Conservation (phyloP, 2,113 vertebrate species). For the Dunckerocampus dactyliophorus region DNA sequence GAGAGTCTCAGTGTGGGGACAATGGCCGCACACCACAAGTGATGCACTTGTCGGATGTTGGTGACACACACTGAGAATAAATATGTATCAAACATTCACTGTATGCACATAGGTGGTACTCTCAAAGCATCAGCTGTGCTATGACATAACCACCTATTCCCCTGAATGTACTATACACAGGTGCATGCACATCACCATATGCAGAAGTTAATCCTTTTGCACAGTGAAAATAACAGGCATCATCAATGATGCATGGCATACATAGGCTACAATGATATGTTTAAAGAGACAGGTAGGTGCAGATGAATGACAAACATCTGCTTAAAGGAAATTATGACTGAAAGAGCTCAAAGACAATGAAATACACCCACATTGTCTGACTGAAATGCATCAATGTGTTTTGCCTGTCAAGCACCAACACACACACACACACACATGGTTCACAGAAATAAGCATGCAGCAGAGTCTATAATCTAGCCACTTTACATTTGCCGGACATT, state of each 20-base stretch:
- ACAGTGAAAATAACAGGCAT: slow-evolving; percentile 28
- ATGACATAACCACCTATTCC: slow-evolving; percentile 33
- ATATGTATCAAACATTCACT: slow-evolving; percentile 12
- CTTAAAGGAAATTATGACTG: slow-evolving; percentile 56
- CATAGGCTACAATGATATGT: slow-evolving; percentile 2
- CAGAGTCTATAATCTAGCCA: slow-evolving; percentile 52
- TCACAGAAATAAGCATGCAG: slow-evolving; percentile 64
- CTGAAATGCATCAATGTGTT: slow-evolving; percentile 63
- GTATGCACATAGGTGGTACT: slow-evolving; percentile 30
- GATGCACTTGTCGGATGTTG: slow-evolving; percentile 44
- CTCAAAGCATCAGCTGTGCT: slow-evolving; percentile 32
- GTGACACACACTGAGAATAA: slow-evolving; percentile 22
- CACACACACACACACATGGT: slow-evolving; percentile 39
- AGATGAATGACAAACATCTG: slow-evolving; percentile 56
- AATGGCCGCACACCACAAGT: slow-evolving; percentile 33
- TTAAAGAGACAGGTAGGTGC: slow-evolving; percentile 22
- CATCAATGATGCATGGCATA: slow-evolving; percentile 11
- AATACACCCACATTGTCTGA: slow-evolving; percentile 70
- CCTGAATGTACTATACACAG: slow-evolving; percentile 18
- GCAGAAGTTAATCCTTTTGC: slow-evolving; percentile 20
- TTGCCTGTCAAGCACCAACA: slow-evolving; percentile 47
- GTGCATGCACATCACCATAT: slow-evolving; percentile 15
- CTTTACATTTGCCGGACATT: slow-evolving; percentile 35
- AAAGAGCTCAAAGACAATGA: slow-evolving; percentile 67
- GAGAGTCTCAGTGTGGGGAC: slow-evolving; percentile 33